Percentiles rank a stretch among this genome's conserved stretches.
Evolutionary conservation across 2,888 invertebrate species (phyloP).

Genomic region (Drosophila merina): DNA sequence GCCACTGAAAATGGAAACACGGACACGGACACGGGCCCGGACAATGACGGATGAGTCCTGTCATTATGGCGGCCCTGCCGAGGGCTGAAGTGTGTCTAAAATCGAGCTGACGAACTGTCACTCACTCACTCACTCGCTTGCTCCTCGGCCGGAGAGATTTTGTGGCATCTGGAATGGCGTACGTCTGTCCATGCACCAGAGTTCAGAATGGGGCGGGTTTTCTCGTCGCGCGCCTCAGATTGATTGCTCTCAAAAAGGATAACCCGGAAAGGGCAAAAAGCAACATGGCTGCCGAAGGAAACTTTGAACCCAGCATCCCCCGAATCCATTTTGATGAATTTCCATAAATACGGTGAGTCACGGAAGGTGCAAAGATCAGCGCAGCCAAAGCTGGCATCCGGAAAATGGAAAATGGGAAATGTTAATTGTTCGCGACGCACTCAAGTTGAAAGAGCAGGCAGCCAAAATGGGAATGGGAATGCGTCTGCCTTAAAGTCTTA

Average conservation of each 20-base stretch:
- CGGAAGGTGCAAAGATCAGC: constrained; percentile 17
- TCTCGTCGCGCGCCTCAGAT: constrained; percentile 48
- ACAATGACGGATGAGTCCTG: constrained; percentile 78
- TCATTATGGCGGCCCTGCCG: constrained; percentile 63
- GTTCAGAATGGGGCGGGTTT: constrained; percentile 18
- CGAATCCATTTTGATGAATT: constrained; percentile 58
- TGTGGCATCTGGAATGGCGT: constrained; percentile 59
- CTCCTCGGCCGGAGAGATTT: constrained; percentile 38
- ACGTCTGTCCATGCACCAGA: constrained; percentile 28
- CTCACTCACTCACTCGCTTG: constrained; percentile 45
- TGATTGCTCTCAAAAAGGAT: constrained; percentile 73
- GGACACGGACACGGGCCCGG: constrained; percentile 58
- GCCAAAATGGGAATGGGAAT: constrained; percentile 61
- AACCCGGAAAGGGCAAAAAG: constrained; percentile 13
- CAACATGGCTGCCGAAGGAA: constrained; percentile 32
- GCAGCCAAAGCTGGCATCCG: constrained; percentile 61
- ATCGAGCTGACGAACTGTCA: constrained; percentile 76
- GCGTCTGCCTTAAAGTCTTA: constrained; percentile 53
- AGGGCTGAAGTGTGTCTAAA: constrained; percentile 69
- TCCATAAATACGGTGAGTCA: constrained; percentile 69
- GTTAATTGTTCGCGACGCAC: constrained; percentile 76
- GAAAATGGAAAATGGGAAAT: constrained; percentile 80
- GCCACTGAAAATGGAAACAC: constrained; percentile 35
- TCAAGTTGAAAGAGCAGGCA: constrained; percentile 71
- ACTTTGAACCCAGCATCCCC: constrained; percentile 15